Base-by-base conservation (phyloP, 2,888 invertebrate species). In the Hyalella azteca region DNA sequence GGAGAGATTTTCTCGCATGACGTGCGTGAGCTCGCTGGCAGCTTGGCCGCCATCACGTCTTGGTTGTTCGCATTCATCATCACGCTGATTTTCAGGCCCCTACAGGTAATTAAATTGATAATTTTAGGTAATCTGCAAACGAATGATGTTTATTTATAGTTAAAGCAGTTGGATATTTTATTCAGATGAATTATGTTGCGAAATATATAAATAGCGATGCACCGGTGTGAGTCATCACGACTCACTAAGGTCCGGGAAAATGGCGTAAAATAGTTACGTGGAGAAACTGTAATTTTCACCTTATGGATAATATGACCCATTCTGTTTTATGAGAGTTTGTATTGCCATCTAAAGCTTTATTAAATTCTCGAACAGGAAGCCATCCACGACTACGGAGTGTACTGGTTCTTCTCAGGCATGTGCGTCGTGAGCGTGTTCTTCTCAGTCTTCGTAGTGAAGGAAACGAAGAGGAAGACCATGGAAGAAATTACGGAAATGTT, bases 391-490 rank as follows among this genome's bases (percentile, higher is more conserved):
- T 54, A 54, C 54, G 91, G 91, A 78, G 92, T 93, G 9, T 95
- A 94, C 88, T 94, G 93, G 92, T 90, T 94, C 86, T 95, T 94
- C 87, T 91, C 91, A 0, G 89, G 87, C 0, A 91, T 92, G 83
- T 93, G 93, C 91, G 86, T 91, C 0, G 9, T 90, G 0, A 92
- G 92, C 39, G 90, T 92, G 0, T 89, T 93, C 87, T 96, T 95
- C 88, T 91, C 93, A 0, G 87, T 92, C 77, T 90, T 93, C 85
- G 87, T 92, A 78, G 91, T 97, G 26, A 95, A 96, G 7, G 95
- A 95, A 88, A 95, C 95, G 0, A 95, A 94, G 86, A 95, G 95
- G 0, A 94, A 93, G 88, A 92, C 92, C 26, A 89, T 93, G 2
- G 91, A 93, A 79, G 92, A 94, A 87, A 94, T 95, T 59, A 78